These are phyloP conservation scores for Erebia aethiops DNA, from an alignment of 2,888 invertebrate genomes.

Conservation along the genomic window DNA sequence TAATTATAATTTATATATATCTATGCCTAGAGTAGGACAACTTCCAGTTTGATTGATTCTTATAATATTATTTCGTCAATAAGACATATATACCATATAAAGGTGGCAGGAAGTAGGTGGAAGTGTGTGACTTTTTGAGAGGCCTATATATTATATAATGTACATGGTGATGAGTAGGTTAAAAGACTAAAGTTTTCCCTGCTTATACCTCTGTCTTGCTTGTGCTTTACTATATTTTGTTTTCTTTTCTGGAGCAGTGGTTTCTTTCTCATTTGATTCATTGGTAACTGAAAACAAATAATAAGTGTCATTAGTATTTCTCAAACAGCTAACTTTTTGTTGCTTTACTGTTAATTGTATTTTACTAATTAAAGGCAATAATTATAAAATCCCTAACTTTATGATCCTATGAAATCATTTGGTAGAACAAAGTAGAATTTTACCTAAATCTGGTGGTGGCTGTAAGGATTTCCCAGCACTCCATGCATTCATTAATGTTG, in stretches of 20 bases:
- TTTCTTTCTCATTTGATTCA: slow-evolving; percentile 61
- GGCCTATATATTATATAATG: not conserved
- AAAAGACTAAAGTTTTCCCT: slow-evolving; percentile 85
- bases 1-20: too few relatives aligned
- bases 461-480: slow-evolving; percentile 72
- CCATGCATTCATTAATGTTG: slow-evolving; percentile 66
- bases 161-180: not conserved
- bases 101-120: not conserved
- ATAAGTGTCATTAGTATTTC: not conserved
- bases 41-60: not conserved
- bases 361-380: too few relatives aligned
- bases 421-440: not conserved
- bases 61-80: too few relatives aligned
- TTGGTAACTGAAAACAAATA: slow-evolving; percentile 57
- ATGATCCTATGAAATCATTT: too few relatives aligned
- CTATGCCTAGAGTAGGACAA: not conserved
- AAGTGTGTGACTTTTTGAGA: not conserved
- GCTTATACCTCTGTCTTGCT: slow-evolving; percentile 88
- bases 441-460: slow-evolving; percentile 75
- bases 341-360: too few relatives aligned
- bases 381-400: too few relatives aligned
- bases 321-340: too few relatives aligned
- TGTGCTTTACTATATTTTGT: slow-evolving; percentile 88
- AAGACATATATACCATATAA: not conserved
- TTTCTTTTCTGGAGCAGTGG: slow-evolving; percentile 66